phyloP scores from a whole-genome alignment of 2,797 vertebrate species.

The Chrosomus eos region DNA sequence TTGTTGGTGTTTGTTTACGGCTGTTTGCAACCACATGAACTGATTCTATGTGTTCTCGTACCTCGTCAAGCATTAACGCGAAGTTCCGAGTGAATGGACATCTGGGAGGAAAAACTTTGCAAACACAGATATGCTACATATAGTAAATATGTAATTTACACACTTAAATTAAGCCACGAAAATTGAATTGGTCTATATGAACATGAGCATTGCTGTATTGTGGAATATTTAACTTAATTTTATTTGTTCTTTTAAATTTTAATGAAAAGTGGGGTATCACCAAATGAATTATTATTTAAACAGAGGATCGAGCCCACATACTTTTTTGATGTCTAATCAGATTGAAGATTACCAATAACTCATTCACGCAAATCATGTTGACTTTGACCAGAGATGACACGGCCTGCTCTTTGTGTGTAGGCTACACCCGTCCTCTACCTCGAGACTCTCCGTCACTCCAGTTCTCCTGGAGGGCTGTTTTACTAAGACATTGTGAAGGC shows the following conservation, averaged over 20 bases:
- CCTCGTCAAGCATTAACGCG: constrained; percentile 33
- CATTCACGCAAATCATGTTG: constrained; percentile 13
- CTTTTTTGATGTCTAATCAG: neutral
- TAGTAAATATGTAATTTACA: neutral
- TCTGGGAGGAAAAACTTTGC: neutral
- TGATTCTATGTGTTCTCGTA: constrained; percentile 20
- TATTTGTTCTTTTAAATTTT: neutral
- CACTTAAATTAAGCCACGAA: neutral
- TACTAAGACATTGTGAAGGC: constrained; percentile 44
- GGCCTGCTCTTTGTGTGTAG: neutral
- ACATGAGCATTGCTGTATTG: neutral
- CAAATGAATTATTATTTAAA: neutral
- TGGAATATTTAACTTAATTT: neutral
- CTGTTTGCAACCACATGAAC: constrained; percentile 36
- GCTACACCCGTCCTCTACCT: neutral
- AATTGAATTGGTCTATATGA: neutral
- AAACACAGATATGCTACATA: constrained; percentile 1
- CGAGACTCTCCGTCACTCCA: constrained; percentile 10
- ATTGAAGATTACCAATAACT: neutral
- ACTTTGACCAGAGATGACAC: constrained; percentile 17
- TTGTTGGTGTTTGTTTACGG: constrained; percentile 55
- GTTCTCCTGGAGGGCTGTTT: constrained; percentile 29
- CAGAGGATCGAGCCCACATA: neutral
- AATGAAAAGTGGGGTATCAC: neutral
- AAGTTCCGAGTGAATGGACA: neutral